These are phyloP conservation scores for Corythornis vintsioides DNA, from an alignment of 2,113 vertebrate species.

Conservation along the genomic window DNA sequence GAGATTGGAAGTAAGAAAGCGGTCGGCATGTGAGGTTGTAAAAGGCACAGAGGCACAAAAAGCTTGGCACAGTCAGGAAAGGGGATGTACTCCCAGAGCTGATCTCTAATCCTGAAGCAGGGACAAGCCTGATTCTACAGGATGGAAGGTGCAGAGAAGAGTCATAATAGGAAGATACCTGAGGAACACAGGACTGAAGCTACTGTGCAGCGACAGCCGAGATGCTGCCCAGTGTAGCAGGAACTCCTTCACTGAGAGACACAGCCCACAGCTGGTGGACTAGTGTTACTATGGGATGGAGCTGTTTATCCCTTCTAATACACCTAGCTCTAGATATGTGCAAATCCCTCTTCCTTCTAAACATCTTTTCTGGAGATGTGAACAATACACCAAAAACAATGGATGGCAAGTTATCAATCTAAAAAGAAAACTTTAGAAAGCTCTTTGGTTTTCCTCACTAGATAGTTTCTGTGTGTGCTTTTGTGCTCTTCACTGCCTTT, in stretches of 20 bases:
- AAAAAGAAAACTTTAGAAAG: neutral
- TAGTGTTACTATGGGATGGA: slow-evolving; percentile 27
- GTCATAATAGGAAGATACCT: neutral
- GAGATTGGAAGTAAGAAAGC: neutral
- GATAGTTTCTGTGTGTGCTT: neutral
- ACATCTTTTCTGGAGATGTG: neutral
- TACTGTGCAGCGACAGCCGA: neutral
- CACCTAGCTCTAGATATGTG: neutral
- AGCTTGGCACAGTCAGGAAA: neutral
- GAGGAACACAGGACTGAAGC: neutral
- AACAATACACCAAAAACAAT: neutral
- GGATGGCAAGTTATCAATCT: neutral
- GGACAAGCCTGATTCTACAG: neutral
- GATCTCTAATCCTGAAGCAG: neutral
- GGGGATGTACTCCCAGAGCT: neutral
- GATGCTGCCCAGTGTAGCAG: neutral
- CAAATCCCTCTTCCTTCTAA: neutral
- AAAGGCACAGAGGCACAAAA: neutral
- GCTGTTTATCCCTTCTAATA: slow-evolving; percentile 23
- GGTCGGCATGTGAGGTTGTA: neutral
- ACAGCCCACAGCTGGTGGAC: slow-evolving; percentile 10
- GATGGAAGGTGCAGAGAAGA: neutral
- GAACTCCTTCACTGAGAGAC: slow-evolving; percentile 25
- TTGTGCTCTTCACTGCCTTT: neutral
- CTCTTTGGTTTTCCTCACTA: neutral